phyloP scores from a whole-genome alignment of 2,797 vertebrate species.

The Aldrovandia affinis region DNA sequence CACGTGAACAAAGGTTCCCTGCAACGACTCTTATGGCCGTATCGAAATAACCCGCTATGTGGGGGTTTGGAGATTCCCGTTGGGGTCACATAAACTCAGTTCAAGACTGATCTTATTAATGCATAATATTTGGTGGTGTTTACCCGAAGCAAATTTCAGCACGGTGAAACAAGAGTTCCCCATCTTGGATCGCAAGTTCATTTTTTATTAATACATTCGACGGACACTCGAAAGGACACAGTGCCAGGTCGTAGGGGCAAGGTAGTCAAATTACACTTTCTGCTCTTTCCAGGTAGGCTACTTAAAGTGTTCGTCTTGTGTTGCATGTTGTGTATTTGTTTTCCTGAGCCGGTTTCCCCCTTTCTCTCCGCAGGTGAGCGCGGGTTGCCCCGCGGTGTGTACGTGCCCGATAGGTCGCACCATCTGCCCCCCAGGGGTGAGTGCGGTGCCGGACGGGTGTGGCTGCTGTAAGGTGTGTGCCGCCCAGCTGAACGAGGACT shows the following conservation, averaged over 20 bases:
- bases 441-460: conserved; percentile 70
- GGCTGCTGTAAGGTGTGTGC: conserved; percentile 80
- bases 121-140: not conserved
- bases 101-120: not conserved
- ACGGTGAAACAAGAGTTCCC: not conserved
- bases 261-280: too few relatives aligned
- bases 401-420: conserved; percentile 63
- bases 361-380: conserved; percentile 57
- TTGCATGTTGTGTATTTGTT: not conserved
- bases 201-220: too few relatives aligned
- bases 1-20: conserved; percentile 34
- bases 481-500: conserved; percentile 80
- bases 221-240: too few relatives aligned
- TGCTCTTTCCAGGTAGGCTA: too few relatives aligned
- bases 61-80: not conserved
- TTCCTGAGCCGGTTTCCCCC: not conserved
- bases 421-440: conserved; percentile 75
- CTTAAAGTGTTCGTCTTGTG: not conserved
- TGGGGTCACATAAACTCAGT: not conserved
- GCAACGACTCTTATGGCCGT: not conserved
- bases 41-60: not conserved
- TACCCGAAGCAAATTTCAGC: not conserved
- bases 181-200: not conserved
- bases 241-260: too few relatives aligned
- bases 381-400: conserved; percentile 70